Evolutionary conservation across 2,888 invertebrate genomes (phyloP).

Genomic region (Drosophila antonietae): DNA sequence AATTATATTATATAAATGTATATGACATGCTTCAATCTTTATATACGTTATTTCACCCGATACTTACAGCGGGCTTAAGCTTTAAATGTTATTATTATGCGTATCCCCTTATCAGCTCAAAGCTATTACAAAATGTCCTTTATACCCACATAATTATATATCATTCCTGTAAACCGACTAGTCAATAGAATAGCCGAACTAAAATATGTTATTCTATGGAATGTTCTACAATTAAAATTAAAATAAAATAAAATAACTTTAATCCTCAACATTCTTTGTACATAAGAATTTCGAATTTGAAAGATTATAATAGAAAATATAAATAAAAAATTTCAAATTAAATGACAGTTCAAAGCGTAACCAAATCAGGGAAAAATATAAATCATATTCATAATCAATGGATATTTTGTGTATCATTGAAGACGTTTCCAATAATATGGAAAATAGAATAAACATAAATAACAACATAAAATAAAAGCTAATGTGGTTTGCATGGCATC

Average conservation of each 20-base stretch:
- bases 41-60: constrained; percentile 22
- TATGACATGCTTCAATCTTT: constrained; percentile 39
- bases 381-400: too few species aligned
- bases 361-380: too few species aligned
- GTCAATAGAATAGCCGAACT: not conserved
- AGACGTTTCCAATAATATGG: too few species aligned
- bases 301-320: not conserved
- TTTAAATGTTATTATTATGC: constrained; percentile 33
- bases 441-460: too few species aligned
- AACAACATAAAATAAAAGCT: too few species aligned
- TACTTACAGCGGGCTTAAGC: constrained; percentile 32
- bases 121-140: constrained; percentile 20
- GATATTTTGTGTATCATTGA: too few species aligned
- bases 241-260: not conserved
- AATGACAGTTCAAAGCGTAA: not conserved
- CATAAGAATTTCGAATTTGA: too few species aligned
- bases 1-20: not conserved
- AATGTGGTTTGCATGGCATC: too few species aligned
- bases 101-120: constrained; percentile 33
- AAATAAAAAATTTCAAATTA: not conserved
- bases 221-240: too few species aligned
- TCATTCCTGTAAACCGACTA: not conserved
- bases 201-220: too few species aligned
- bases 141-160: not conserved
- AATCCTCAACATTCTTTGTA: too few species aligned